phyloP scores from a whole-genome alignment of 2,797 vertebrate genomes.

The Hoplostethus atlanticus region DNA sequence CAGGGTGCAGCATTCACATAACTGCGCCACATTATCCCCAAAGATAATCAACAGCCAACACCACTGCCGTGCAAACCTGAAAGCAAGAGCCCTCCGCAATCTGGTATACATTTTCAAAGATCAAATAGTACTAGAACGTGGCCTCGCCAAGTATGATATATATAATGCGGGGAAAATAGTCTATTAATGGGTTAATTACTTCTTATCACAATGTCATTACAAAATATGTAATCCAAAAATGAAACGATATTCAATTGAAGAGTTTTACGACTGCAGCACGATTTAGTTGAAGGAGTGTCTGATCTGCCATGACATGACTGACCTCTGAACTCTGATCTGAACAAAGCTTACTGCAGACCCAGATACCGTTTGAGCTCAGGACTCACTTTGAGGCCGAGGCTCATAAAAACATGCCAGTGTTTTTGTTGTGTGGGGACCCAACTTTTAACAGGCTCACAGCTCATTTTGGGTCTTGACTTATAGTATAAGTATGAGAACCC shows the following conservation, averaged over 20 bases:
- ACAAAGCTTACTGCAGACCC: slow-evolving; percentile 3
- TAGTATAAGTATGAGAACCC: slow-evolving; percentile 56
- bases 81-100: slow-evolving; percentile 47
- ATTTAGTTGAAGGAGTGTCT: not conserved
- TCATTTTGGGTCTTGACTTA: slow-evolving; percentile 57
- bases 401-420: slow-evolving; percentile 13
- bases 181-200: slow-evolving; percentile 23
- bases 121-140: slow-evolving; percentile 34
- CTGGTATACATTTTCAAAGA: slow-evolving; percentile 46
- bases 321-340: slow-evolving; percentile 1
- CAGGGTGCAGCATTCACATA: slow-evolving; percentile 69
- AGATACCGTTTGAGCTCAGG: not conserved
- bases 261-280: slow-evolving; percentile 10
- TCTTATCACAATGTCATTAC: slow-evolving; percentile 18
- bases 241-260: slow-evolving; percentile 5
- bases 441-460: slow-evolving; percentile 35
- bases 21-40: slow-evolving; percentile 70
- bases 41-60: slow-evolving; percentile 71
- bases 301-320: not conserved
- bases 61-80: slow-evolving; percentile 59
- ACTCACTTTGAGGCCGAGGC: not conserved
- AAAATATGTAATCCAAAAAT: slow-evolving; percentile 20
- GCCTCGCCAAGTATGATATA: slow-evolving; percentile 29
- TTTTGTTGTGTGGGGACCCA: slow-evolving; percentile 24
- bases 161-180: not conserved